Evolutionary conservation across 2,888 invertebrate species (phyloP).

Genomic region (Thereva unica): DNA sequence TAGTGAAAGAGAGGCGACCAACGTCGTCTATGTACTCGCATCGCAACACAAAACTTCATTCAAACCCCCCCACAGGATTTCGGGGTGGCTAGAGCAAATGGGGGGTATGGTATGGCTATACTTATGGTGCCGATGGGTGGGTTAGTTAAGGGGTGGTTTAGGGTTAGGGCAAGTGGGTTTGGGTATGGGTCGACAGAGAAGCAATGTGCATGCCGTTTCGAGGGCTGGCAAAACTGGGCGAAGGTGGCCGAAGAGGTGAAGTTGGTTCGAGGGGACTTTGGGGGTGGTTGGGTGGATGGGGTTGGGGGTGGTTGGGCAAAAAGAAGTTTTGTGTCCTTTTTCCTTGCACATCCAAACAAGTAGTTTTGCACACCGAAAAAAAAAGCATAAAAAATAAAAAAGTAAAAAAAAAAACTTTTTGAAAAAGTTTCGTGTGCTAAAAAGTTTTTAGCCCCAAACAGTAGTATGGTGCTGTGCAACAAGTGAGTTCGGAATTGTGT

Average conservation of each 20-base stretch:
- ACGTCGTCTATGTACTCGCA: slow-evolving; percentile 29
- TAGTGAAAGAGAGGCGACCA: slow-evolving; percentile 34
- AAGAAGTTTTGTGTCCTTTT: slow-evolving; percentile 45
- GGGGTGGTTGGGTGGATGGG: slow-evolving; percentile 4
- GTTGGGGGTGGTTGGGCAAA: slow-evolving; percentile 42
- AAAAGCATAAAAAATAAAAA: slow-evolving; percentile 40
- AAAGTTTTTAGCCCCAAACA: slow-evolving; percentile 49
- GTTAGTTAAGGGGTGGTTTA: no score
- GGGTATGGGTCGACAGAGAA: no score
- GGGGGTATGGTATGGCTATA: no score
- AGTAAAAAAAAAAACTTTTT: slow-evolving; percentile 48
- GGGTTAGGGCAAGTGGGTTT: no score
- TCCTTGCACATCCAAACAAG: slow-evolving; percentile 48
- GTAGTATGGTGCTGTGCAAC: slow-evolving; percentile 57
- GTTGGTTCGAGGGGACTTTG: no score
- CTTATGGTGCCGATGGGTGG: no score
- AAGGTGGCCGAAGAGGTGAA: slow-evolving; percentile 34
- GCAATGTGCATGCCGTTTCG: no score
- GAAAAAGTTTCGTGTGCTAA: slow-evolving; percentile 59
- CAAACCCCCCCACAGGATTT: slow-evolving; percentile 11
- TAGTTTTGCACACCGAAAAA: slow-evolving; percentile 47
- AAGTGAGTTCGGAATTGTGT: slow-evolving; percentile 58
- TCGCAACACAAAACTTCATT: slow-evolving; percentile 26
- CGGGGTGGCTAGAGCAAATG: no score
- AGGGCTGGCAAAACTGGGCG: slow-evolving; percentile 17